Base-by-base conservation (phyloP, 2,888 invertebrate genomes). In the Spisula solida region DNA sequence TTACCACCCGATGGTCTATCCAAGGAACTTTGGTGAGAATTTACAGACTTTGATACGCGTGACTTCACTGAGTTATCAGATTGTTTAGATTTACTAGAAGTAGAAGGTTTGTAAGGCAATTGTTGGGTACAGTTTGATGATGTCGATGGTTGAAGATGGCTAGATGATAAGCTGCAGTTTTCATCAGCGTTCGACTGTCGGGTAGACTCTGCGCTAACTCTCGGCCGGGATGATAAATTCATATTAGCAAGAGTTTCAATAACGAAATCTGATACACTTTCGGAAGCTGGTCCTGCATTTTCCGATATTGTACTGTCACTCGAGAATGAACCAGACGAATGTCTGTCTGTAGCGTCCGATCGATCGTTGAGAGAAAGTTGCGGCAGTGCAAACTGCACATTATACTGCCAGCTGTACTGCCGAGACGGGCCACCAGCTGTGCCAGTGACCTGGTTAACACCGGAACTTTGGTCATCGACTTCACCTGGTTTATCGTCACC, bases 391-490 rank as follows among this genome's bases (percentile, higher is more conserved):
- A 94, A 92, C 88, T 94, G 93, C 55, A 94, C 91, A 81, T 94
- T 93, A 87, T 93, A 93, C 86, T 93, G 94, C 93, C 93, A 93
- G 81, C 94, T 94, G 83, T 90, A 91, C 85, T 93, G 93, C 20
- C 92, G 81, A 48, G 79, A 81, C 48, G 88, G 29, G 34, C 80
- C 31, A 34, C 16, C 29, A 14, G 81, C n/a, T 25, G 81, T 48
- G 48, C 6, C 14, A 31, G 31, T 86, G n/a, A 10, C 51, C 29
- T 41, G 41, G 16, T 66, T 4, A 25, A 12, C 25, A 25, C 14
- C 55, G 14, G 20, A 10, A 82, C 18, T 82, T 31, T 56, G 55
- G 55, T 34, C 25, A 51, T 55, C 34, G 0, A 25, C n/a, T n/a
- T 66, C 60, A 66, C 60, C n/a, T 25, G 6, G 25, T 66, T 66